Conservation (phyloP, 2,888 invertebrate genomes). For the Xestobium rufovillosum region DNA sequence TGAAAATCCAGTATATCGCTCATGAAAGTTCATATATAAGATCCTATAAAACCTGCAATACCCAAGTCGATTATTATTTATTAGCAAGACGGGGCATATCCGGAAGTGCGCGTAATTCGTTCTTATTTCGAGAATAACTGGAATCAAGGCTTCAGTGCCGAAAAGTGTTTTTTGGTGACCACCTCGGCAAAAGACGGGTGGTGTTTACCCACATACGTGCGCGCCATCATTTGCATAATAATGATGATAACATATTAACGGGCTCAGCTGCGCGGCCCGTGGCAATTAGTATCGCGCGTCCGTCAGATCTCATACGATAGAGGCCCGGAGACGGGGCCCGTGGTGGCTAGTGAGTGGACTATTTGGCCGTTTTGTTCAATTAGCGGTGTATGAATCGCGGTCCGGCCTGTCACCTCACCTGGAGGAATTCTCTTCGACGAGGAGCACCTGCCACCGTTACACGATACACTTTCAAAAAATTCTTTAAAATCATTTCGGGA, state of each 20-base stretch:
- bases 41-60: too few species aligned
- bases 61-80: too few species aligned
- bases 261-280: conserved; percentile 38
- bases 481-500: too few species aligned
- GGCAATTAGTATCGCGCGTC: conserved; percentile 38
- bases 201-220: conserved; percentile 28
- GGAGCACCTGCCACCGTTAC: conserved; percentile 26
- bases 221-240: conserved; percentile 39
- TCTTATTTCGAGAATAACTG: too few species aligned
- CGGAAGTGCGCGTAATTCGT: too few species aligned
- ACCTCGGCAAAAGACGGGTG: too few species aligned
- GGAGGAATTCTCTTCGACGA: conserved; percentile 20
- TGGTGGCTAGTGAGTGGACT: conserved; percentile 5
- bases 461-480: too few species aligned
- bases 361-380: conserved; percentile 33
- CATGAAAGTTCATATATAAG: too few species aligned
- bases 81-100: too few species aligned
- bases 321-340: neutral
- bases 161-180: too few species aligned
- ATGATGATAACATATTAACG: conserved; percentile 41
- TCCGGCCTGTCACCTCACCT: conserved; percentile 33
- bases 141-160: too few species aligned
- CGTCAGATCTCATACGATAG: conserved; percentile 24
- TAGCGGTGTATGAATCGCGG: conserved; percentile 34
- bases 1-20: too few species aligned